A percentile compares a stretch with the other conserved stretches of the same genome.
phyloP scores from a whole-genome alignment of 2,888 invertebrate species.

The Boloria selene region DNA sequence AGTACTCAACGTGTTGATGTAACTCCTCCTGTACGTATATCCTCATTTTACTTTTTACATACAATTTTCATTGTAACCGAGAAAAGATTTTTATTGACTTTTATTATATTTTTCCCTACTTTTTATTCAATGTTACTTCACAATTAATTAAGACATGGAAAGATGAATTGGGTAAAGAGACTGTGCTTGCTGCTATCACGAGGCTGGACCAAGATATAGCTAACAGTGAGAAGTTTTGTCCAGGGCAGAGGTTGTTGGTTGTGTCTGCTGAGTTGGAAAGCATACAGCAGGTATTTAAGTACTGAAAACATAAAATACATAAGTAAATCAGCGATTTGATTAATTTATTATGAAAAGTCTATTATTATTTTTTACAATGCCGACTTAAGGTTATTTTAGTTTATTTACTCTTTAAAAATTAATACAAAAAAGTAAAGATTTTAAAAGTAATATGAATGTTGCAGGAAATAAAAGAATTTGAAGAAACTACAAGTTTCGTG shows the following conservation, averaged over 20 bases:
- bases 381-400: no score
- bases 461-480: constrained; percentile 69
- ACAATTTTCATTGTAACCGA: background rate
- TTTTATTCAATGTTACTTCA: background rate
- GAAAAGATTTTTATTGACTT: background rate
- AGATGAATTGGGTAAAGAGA: constrained; percentile 55
- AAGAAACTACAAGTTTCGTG: constrained; percentile 52
- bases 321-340: no score
- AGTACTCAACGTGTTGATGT: constrained; percentile 54
- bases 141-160: constrained; percentile 32
- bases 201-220: constrained; percentile 67
- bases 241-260: constrained; percentile 65
- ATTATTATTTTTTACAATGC: no score
- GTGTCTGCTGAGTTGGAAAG: constrained; percentile 66
- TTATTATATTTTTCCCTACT: background rate
- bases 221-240: constrained; percentile 59
- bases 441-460: constrained; percentile 25
- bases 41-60: background rate
- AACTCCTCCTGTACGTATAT: constrained; percentile 51
- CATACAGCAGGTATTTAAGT: constrained; percentile 59
- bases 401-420: no score
- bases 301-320: no score
- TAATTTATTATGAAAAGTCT: no score
- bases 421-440: no score
- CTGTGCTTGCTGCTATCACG: constrained; percentile 63